A percentile compares a stretch with the other conserved stretches of the same genome.
Conservation (phyloP, 2,113 vertebrate genomes). For the Oryzias woworae region DNA sequence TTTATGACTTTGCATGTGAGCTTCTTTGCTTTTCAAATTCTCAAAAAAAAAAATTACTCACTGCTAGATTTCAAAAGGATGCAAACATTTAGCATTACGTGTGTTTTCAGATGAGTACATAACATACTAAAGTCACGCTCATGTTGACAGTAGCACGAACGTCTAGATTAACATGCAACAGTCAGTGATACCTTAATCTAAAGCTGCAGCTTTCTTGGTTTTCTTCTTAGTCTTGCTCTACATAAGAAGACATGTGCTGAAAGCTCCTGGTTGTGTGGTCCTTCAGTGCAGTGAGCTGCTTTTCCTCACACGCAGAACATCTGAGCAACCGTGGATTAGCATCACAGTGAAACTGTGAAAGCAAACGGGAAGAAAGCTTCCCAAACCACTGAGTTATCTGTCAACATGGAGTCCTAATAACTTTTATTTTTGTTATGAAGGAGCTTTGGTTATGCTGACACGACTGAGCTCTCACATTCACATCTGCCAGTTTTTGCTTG, state of each 20-base stretch:
- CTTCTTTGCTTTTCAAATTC: neutral
- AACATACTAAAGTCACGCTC: slow-evolving; percentile 6
- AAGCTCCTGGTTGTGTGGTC: slow-evolving; percentile 13
- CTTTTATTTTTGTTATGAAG: slow-evolving; percentile 32
- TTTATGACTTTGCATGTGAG: slow-evolving; percentile 30
- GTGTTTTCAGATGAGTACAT: slow-evolving; percentile 8
- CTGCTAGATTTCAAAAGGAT: neutral
- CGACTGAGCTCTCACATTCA: slow-evolving; percentile 38
- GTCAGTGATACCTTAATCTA: slow-evolving; percentile 51
- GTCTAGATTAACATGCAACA: slow-evolving; percentile 47
- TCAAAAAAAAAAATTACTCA: neutral
- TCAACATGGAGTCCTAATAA: slow-evolving; percentile 28
- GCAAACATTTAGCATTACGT: no score
- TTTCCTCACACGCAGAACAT: slow-evolving; percentile 21
- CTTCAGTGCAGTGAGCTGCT: slow-evolving; percentile 18
- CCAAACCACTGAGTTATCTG: slow-evolving; percentile 30
- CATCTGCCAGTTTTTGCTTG: slow-evolving; percentile 30
- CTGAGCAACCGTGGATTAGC: slow-evolving; percentile 40
- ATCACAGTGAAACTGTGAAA: slow-evolving; percentile 49
- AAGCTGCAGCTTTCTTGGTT: slow-evolving; percentile 39
- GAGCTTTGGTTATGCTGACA: slow-evolving; percentile 20
- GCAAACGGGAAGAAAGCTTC: slow-evolving; percentile 34
- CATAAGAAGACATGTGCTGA: slow-evolving; percentile 28
- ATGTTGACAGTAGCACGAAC: slow-evolving; percentile 45
- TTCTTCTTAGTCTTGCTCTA: slow-evolving; percentile 13